phyloP scores from a whole-genome alignment of 2,113 vertebrate species.

The Corydoras sp. region DNA sequence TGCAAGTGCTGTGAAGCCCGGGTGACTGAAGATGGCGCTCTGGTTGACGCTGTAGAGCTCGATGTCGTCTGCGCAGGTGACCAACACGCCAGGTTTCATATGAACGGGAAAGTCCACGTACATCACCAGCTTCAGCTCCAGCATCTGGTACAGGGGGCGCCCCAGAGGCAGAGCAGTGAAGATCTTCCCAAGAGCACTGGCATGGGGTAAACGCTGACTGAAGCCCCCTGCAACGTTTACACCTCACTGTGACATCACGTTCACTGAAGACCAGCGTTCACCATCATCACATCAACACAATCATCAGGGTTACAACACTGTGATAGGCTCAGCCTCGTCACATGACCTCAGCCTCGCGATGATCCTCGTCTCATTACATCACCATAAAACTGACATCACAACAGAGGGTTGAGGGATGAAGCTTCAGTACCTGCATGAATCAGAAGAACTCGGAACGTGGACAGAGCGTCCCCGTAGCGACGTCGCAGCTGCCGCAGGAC shows the following conservation, averaged over 20 bases:
- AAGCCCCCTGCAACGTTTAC: constrained; percentile 71
- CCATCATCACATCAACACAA: neutral
- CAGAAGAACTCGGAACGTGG: constrained; percentile 71
- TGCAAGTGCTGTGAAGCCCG: constrained; percentile 85
- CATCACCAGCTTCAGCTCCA: constrained; percentile 90
- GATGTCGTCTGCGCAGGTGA: constrained; percentile 87
- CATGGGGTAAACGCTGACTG: constrained; percentile 87
- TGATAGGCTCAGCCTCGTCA: too few relatives aligned
- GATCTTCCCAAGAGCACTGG: constrained; percentile 89
- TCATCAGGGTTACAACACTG: neutral
- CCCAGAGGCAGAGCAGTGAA: constrained; percentile 83
- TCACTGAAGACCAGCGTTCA: too few relatives aligned
- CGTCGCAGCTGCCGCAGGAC: constrained; percentile 70
- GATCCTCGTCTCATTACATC: neutral
- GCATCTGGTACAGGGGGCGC: constrained; percentile 82
- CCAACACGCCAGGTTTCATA: constrained; percentile 83
- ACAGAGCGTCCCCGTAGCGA: constrained; percentile 70
- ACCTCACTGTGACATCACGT: neutral
- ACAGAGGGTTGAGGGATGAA: neutral
- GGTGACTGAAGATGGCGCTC: constrained; percentile 66
- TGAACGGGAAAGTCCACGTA: constrained; percentile 83
- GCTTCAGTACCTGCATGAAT: constrained; percentile 82
- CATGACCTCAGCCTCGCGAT: neutral
- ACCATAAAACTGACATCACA: neutral
- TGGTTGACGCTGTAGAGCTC: constrained; percentile 77